Evolutionary conservation across 1,140 invertebrate species (phyloP), one percentile per base, ranked within the genome.

Genomic region (Musca vetustissima): DNA sequence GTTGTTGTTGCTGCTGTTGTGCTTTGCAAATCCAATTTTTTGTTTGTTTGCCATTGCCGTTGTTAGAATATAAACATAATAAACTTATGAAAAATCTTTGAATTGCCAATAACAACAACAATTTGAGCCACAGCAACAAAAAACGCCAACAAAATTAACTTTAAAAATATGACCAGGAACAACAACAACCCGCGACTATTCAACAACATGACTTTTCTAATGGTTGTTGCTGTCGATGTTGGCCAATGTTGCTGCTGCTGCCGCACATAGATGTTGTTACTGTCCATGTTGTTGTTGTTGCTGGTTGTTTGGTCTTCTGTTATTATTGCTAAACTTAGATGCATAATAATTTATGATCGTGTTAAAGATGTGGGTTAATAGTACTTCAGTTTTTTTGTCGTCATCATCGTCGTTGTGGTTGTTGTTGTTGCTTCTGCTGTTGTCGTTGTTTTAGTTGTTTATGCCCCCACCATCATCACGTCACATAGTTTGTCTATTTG

Each of bases 311-410:
- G 52, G 71, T 65, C 71, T 72, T 72, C 49, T 71, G 68, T 67
- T 73, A 59, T 55, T 68, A 52, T 66, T 70, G 65, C 57, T 50
- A 53, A 47, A 66, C 36, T 69, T 53, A 70, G 74, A 74, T 80
- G 78, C 78, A 80, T 80, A 80, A 80, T 80, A 80, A 80, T 80
- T 80, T 80, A 80, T 80, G 78, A 80, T 80, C 76, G 78, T 78
- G 78, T 78, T 76, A 78, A 78, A 80, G 76, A 80, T 80, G 78
- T 80, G 78, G 78, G 78, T 80, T 80, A 80, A 80, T 80, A 78
- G 78, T 80, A 78, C 61, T 76, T 80, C 80, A 76, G 79, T 80
- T 76, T 68, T 70, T 73, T 49, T 64, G 25, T 66, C 24, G 65
- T 61, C 19, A 17, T n/a, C 64, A 13, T 50, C 52, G 4, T 52